These are phyloP conservation scores for Diachasma alloeum DNA, from an alignment of 1,140 invertebrate genomes.

Conservation along the genomic window DNA sequence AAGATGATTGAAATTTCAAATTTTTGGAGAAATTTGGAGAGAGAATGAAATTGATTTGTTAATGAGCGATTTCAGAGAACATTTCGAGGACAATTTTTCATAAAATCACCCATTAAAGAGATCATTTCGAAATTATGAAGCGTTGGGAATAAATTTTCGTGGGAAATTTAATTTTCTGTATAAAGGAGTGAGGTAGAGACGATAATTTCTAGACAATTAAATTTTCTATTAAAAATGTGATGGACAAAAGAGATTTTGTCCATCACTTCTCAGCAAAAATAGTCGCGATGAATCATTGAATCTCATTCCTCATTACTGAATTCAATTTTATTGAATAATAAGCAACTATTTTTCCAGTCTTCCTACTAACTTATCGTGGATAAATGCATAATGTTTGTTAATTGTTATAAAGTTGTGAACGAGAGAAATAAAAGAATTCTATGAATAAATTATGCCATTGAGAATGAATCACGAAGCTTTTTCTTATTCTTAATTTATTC, in stretches of 20 bases:
- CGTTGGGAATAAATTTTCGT: too few species aligned
- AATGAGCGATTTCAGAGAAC: not conserved
- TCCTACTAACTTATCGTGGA: constrained; percentile 2
- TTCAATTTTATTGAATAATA: not conserved
- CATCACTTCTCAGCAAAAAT: not conserved
- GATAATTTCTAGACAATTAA: too few species aligned
- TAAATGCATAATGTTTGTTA: not conserved
- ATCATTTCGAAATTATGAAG: too few species aligned
- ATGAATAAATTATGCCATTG: not conserved
- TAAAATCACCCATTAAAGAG: too few species aligned
- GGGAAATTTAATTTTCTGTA: too few species aligned
- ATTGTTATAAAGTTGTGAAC: not conserved
- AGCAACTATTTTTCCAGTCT: constrained; percentile 13
- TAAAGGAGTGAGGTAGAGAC: too few species aligned
- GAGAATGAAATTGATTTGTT: not conserved
- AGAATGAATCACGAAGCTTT: too few species aligned
- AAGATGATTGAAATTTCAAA: not conserved
- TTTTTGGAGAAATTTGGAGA: not conserved
- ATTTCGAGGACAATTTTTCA: too few species aligned
- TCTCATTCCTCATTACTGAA: not conserved
- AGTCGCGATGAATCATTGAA: not conserved
- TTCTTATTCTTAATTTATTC: too few species aligned
- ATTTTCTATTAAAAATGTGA: too few species aligned
- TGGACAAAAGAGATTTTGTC: too few species aligned
- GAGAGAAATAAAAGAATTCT: not conserved